Base-by-base conservation (phyloP, 2,888 invertebrate species). In the Heterodera filipjevi region DNA sequence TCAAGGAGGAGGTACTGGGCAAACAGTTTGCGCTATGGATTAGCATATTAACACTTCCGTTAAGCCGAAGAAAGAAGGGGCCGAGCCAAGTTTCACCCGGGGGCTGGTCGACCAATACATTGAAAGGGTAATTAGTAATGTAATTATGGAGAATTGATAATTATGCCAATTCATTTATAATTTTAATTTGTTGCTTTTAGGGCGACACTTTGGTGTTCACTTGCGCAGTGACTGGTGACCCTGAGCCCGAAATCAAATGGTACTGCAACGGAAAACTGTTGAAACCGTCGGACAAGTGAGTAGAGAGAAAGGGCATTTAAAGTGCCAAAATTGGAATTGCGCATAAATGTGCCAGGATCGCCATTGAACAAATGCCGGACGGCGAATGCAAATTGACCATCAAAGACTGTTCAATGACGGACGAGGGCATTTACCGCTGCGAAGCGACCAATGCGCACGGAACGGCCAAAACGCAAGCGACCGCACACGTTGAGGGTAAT, bases 401-500 rank as follows among this genome's bases (percentile, higher is more conserved):
- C 76, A 85, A 83, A 74, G 86, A 87, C 44, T 82, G 84, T 32
- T 85, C 87, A 10, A 86, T 87, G 84, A 79, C 82, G 35, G 89
- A 89, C 75, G 89, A 89, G 79, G 89, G 89, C 77, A 83, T 79
- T 66, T 89, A 89, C 81, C 82, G 89, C 5, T 88, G 88, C 80
- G 87, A 87, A 76, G 89, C 89, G 10, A 85, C 85, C 68, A 89
- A 89, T 72, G 78, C 82, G 32, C 84, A 83, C 74, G 89, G 89
- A 73, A 84, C 81, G 46, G 89, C 86, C 35, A 87, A 86, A 79
- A 89, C 89, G 12, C 86, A 87, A 72, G 86, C 86, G 3, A 87
- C 86, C 1, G 87, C 86, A 8, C 87, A 89, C 77, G 86, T 89
- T 2, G 85, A 89, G 71, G 84, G 84, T 93, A 93, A 33, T 92